Evolutionary conservation across 2,888 invertebrate genomes (phyloP).

Genomic region (Sminthurinus aureus): DNA sequence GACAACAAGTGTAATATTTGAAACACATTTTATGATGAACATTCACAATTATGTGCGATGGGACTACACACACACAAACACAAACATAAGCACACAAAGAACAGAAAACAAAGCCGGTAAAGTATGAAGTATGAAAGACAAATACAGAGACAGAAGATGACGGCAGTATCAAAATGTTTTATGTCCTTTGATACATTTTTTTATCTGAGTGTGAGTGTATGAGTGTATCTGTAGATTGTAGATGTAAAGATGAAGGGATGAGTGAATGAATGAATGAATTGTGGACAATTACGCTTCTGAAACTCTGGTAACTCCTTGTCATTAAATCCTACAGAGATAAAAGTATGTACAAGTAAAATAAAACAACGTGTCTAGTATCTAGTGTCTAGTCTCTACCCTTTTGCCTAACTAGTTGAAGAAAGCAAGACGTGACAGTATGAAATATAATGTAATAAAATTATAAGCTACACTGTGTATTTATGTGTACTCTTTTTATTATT

Average conservation of each 20-base stretch:
- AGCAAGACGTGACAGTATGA: background rate
- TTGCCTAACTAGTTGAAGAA: too few relatives aligned
- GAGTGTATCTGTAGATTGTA: background rate
- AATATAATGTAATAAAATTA: background rate
- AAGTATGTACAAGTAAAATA: background rate
- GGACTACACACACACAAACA: too few relatives aligned
- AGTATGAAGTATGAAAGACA: background rate
- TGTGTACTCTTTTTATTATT: slow-evolving; percentile 4
- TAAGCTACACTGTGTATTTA: background rate
- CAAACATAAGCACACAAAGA: too few relatives aligned
- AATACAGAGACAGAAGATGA: background rate
- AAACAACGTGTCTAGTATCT: background rate
- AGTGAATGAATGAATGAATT: too few relatives aligned
- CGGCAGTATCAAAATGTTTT: slow-evolving; percentile 6
- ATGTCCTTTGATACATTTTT: slow-evolving; percentile 5
- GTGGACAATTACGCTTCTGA: too few relatives aligned
- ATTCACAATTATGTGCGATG: background rate
- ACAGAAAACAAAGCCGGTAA: background rate
- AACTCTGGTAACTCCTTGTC: too few relatives aligned
- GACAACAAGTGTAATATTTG: background rate
- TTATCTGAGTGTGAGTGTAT: background rate
- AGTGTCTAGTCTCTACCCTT: background rate
- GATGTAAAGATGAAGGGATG: background rate
- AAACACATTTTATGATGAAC: background rate
- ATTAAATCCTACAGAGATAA: too few relatives aligned